Evolutionary conservation across 1,140 invertebrate species (phyloP).

Genomic region (Aphidius ervi): DNA sequence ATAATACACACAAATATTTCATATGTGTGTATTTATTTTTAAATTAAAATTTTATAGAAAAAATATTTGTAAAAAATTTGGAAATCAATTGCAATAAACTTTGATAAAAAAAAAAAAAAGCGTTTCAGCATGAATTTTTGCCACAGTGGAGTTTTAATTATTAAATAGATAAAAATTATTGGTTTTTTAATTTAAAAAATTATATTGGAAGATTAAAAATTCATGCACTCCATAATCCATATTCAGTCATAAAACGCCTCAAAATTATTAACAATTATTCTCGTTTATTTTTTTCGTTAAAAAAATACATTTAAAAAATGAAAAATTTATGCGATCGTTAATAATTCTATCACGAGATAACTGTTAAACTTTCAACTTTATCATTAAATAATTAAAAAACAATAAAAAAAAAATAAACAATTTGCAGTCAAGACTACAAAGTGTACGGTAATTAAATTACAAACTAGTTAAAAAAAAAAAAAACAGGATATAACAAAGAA

Average conservation of each 20-base stretch:
- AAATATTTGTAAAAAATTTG: too few species aligned
- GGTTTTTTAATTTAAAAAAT: not conserved
- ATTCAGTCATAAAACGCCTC: constrained; percentile 9
- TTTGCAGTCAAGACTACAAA: not conserved
- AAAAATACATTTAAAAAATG: constrained; percentile 2
- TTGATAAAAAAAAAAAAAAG: too few species aligned
- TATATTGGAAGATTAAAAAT: too few species aligned
- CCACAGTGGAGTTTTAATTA: too few species aligned
- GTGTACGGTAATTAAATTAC: not conserved
- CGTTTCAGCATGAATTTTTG: too few species aligned
- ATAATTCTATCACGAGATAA: not conserved
- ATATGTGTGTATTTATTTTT: not conserved
- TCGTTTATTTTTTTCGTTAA: not conserved
- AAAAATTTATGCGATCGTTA: not conserved
- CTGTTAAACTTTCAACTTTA: not conserved
- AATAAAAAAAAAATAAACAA: not conserved
- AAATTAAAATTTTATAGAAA: constrained; percentile 9
- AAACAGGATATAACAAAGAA: not conserved
- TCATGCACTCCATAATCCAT: too few species aligned
- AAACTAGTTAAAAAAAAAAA: not conserved
- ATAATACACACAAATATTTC: constrained; percentile 6
- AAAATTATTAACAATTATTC: not conserved
- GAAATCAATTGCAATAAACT: too few species aligned
- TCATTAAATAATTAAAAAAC: too few species aligned
- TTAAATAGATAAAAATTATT: too few species aligned